These are phyloP conservation scores for Corythornis leucogaster DNA, from an alignment of 2,797 vertebrate genomes.

Conservation along the genomic window DNA sequence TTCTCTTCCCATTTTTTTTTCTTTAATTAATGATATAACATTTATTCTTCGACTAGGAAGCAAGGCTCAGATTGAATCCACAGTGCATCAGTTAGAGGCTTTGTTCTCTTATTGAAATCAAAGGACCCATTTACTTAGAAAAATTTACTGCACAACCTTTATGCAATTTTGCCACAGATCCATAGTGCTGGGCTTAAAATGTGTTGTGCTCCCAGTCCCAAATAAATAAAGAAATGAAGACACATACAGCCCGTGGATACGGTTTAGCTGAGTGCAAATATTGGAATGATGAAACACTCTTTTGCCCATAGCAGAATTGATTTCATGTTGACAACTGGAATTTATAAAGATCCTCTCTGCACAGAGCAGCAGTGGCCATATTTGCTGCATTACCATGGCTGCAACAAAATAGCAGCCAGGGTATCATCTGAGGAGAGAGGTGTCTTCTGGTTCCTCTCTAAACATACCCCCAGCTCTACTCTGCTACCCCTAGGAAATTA, in stretches of 20 bases:
- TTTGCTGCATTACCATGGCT: slow-evolving; percentile 9
- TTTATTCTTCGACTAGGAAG: slow-evolving; percentile 61
- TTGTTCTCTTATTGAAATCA: slow-evolving; percentile 45
- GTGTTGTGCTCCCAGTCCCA: slow-evolving; percentile 8
- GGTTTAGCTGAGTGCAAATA: slow-evolving; percentile 69
- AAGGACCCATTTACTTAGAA: slow-evolving; percentile 33
- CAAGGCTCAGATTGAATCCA: slow-evolving; percentile 22
- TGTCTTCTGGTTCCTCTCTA: neutral
- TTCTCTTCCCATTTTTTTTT: slow-evolving; percentile 48
- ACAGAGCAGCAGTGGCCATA: slow-evolving; percentile 3
- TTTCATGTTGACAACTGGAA: slow-evolving; percentile 66
- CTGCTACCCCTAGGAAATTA: neutral
- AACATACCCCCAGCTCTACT: neutral
- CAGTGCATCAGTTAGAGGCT: neutral
- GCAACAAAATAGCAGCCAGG: neutral
- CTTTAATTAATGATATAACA: slow-evolving; percentile 69
- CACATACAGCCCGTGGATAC: slow-evolving; percentile 42
- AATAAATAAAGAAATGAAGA: slow-evolving; percentile 71
- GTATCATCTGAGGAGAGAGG: neutral
- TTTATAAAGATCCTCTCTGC: slow-evolving; percentile 55
- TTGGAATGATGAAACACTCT: slow-evolving; percentile 57
- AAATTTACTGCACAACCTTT: slow-evolving; percentile 45
- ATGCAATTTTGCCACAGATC: slow-evolving; percentile 50
- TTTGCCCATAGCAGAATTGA: slow-evolving; percentile 59
- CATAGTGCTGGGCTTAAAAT: slow-evolving; percentile 29